Conservation (phyloP, 2,797 vertebrate species). For the Ibycter americanus region DNA sequence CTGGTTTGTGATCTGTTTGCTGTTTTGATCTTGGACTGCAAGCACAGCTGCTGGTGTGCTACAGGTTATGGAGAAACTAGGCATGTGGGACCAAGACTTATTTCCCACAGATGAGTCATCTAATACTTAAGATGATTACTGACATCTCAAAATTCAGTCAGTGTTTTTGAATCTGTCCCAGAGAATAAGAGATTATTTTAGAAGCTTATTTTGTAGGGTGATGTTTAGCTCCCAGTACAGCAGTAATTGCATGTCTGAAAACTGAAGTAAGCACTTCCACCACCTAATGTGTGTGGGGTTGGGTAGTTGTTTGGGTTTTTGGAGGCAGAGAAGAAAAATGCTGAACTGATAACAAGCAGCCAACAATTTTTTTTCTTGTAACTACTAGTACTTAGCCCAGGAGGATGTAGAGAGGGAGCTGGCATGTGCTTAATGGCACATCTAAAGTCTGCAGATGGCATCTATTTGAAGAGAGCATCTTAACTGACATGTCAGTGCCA, state of each 20-base stretch:
- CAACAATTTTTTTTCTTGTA: not conserved
- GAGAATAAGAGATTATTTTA: not conserved
- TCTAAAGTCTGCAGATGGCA: conserved; percentile 44
- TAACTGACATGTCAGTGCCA: not conserved
- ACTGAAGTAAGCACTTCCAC: not conserved
- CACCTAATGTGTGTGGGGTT: not conserved
- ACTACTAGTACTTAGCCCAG: not conserved
- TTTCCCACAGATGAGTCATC: not conserved
- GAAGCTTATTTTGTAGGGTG: not conserved
- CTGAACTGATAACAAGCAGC: not conserved
- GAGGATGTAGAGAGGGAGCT: not conserved
- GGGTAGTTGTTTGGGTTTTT: not conserved
- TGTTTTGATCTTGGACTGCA: not conserved
- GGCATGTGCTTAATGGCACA: not conserved
- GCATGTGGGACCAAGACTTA: not conserved
- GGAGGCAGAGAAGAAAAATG: not conserved
- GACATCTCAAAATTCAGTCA: not conserved
- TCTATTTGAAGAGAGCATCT: conserved; percentile 6
- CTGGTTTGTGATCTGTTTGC: not conserved
- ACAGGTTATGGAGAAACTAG: not conserved
- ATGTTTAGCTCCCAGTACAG: not conserved
- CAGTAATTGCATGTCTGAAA: not conserved
- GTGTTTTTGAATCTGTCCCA: not conserved
- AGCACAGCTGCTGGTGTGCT: not conserved
- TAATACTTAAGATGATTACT: not conserved